Evolutionary conservation across 2,888 invertebrate genomes (phyloP), one percentile per base, ranked within the genome.

Genomic region (Cabera pusaria): DNA sequence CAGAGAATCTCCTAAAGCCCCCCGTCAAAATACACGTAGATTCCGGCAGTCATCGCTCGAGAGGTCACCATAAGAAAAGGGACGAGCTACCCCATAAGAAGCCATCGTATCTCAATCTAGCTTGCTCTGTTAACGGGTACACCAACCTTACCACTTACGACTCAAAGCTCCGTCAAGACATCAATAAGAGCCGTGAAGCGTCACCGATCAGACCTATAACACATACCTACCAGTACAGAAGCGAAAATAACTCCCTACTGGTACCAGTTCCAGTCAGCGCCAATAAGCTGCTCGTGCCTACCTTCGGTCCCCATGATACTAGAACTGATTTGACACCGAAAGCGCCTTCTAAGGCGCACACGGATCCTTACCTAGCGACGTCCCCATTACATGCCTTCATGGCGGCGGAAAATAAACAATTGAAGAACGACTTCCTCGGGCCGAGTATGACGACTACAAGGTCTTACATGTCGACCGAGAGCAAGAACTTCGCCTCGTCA

Each of bases 91-190:
- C 77, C 5, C 86, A 87, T 6, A 95, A 95, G 71, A 93, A 96
- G 67, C 97, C 97, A 0, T 96, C 96, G 38, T 97, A 97, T 73
- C 84, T 97, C 36, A 96, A 95, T 62, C 85, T 97, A 45, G 96
- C 97, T 29, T 96, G 97, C 72, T 96, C 96, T 8, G 96, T 97
- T 31, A 96, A 95, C 82, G 97, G 97, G 2, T 97, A 97, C 72
- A 95, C 95, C 2, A 95, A 95, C 58, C 90, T 95, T 37, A 96
- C 95, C 3, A 95, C 96, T 40, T 97, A 96, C 90, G 95, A 96
- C 76, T 95, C 96, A 0, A 93, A 94, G 67, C 82, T 94, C 18
- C 89, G 95, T 6, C 94, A 94, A 66, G 94, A 94, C 27, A 92
- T 93, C 34, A 92, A 91, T 53, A 93, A 92, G 58, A 94, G 94